Evolutionary conservation across 2,113 vertebrate species (phyloP), one percentile per base, ranked within the genome.

Genomic region (Gavialis gangeticus): DNA sequence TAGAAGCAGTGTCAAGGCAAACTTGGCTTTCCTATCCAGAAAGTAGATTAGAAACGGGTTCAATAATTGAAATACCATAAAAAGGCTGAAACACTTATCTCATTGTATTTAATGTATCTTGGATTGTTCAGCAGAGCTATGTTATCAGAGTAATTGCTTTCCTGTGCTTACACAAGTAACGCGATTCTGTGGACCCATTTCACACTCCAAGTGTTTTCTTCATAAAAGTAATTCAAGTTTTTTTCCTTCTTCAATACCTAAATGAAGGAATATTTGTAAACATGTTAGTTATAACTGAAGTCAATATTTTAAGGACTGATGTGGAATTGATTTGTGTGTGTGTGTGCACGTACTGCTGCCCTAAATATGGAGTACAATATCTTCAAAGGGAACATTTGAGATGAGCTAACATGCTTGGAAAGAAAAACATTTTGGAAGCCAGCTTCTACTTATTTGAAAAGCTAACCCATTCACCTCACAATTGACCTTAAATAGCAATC

Each of bases 91-190:
- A 85, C 1, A 4, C 12, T 79, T 83, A 19, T 75, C 96, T 64
- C 55, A 58, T 75, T 92, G 85, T 66, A 77, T 79, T 94, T 83
- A 89, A 94, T 12, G n/a, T 83, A 46, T 86, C 7, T 0, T 85
- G 22, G 85, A 56, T 83, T 92, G 75, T 92, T 93, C 75, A 64
- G 59, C 85, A 88, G 15, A 46, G 59, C 18, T 75, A 57, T 58
- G 11, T 78, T 95, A 84, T 87, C 69, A 78, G 79, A 88, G 71
- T 82, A 92, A 93, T 93, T 88, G 28, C 64, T 88, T 82, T 94
- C 79, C 46, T 58, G 8, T 79, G 56, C 82, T 93, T 93, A 75
- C 2, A 12, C 78, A 86, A 85, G 18, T 60, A 86, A 57, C 28
- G 62, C 30, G 3, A 84, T 89, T 10, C 34, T 94, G 87, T 85